These are phyloP conservation scores for Silurus meridionalis DNA, from an alignment of 2,113 vertebrate genomes.

Conservation along the genomic window DNA sequence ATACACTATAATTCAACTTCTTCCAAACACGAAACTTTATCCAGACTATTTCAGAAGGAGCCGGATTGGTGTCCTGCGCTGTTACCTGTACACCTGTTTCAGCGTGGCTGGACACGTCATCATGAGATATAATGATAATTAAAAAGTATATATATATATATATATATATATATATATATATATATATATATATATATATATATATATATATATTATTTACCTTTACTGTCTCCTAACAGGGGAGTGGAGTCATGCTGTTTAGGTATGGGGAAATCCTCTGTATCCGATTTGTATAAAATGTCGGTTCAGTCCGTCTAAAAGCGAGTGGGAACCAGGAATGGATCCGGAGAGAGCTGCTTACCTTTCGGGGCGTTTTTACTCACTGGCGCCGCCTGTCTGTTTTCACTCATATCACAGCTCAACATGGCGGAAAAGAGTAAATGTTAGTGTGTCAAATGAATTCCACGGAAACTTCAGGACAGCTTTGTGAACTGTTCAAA, in stretches of 20 bases:
- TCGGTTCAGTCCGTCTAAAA: not conserved
- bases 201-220: not conserved
- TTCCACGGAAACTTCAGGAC: not conserved
- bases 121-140: not conserved
- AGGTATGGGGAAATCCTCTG: not conserved
- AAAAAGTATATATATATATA: too few relatives aligned
- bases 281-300: not conserved
- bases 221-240: not conserved
- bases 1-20: not conserved
- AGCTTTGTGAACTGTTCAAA: not conserved
- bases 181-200: too few relatives aligned
- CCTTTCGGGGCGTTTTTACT: not conserved
- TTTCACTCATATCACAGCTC: not conserved
- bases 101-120: constrained; percentile 27
- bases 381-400: not conserved
- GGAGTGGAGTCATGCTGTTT: not conserved
- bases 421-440: not conserved
- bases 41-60: not conserved
- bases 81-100: constrained; percentile 26
- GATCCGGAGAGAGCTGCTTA: not conserved
- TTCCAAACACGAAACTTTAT: not conserved
- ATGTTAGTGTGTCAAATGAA: not conserved
- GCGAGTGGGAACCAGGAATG: not conserved
- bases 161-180: too few relatives aligned
- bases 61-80: not conserved